A percentile compares a stretch with the other conserved stretches of the same genome.
Conservation (phyloP, 1,140 invertebrate species). For the Caligus rogercresseyi region DNA sequence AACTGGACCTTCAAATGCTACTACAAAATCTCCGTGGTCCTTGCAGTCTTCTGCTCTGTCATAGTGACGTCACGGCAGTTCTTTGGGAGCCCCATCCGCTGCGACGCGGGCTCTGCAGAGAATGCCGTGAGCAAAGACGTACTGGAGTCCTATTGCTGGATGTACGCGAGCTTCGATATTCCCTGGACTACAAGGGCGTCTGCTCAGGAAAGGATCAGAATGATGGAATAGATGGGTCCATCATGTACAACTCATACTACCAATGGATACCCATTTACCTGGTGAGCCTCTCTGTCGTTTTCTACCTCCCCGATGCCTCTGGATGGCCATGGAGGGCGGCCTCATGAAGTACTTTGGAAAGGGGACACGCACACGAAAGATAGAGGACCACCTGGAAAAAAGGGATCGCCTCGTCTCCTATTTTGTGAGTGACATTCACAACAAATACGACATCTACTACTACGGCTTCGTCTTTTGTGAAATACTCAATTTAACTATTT, state of each 20-base stretch:
- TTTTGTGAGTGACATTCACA: conserved; percentile 15
- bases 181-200: conserved; percentile 12
- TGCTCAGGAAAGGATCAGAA: conserved; percentile 16
- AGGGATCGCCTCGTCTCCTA: conserved; percentile 10
- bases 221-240: neutral
- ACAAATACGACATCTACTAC: conserved; percentile 17
- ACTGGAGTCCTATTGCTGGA: conserved; percentile 18
- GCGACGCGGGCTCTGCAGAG: conserved; percentile 15
- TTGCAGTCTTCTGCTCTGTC: conserved; percentile 13
- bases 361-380: conserved; percentile 11
- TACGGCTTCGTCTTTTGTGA: conserved; percentile 14
- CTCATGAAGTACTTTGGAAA: conserved; percentile 21
- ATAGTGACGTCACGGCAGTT: conserved; percentile 19
- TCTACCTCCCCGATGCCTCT: conserved; percentile 18
- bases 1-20: conserved; percentile 18
- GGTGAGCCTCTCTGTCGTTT: conserved; percentile 6
- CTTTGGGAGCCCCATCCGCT: conserved; percentile 19
- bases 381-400: conserved; percentile 13
- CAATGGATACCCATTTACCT: conserved; percentile 19
- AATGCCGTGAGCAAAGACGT: conserved; percentile 3
- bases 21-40: conserved; percentile 4
- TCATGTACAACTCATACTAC: conserved; percentile 19
- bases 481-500: conserved; percentile 5
- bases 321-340: conserved; percentile 16
- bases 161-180: conserved; percentile 18